Base-by-base conservation (phyloP, 2,888 invertebrate genomes). In the Nyleta sp. region DNA sequence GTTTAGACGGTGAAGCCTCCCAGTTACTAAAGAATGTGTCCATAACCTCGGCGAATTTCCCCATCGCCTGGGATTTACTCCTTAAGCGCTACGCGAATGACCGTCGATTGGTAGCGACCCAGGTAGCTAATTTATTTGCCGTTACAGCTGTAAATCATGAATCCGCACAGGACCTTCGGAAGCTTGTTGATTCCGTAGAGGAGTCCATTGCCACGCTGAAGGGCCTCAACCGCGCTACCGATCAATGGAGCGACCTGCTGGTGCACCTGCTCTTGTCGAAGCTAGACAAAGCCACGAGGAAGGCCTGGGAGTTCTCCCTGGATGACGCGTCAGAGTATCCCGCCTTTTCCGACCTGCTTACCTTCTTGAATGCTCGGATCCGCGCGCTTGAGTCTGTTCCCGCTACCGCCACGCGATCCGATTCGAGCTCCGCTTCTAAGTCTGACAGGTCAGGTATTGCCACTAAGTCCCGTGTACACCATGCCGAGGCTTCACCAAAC, bases 251-350 rank as follows among this genome's bases (percentile, higher is more conserved):
- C 15, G 44, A 46, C 5, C 11, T 68, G 1, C 5, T 68, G 11
- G 68, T 68, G 0, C n/a, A 48, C 15, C 6, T 62, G 4, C 6
- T 48, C 1, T 4, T 48, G 0, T 24, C 13, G 2, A 18, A 31
- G 11, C 3, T 62, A 15, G 62, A 48, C 13, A 62, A 48, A 24
- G 22, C 35, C 7, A 62, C 62, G 15, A 20, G 62, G 1, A 20
- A 38, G 18, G 35, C 53, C 1, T 53, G 38, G 53, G 35, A 38
- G 20, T 33, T 53, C 13, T 38, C 35, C 0, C 8, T 53, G 4
- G 53, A 11, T n/a, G 18, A 11, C 20, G n/a, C 22, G 2, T 40
- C 15, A 13, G 40, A 40, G 4, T 48, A 48, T 13, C 24, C 48
- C 13, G 6, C 13, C 7, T 24, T 24, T 24, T 2, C 22, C 1